A percentile compares a stretch with the other conserved stretches of the same genome.
Evolutionary conservation across 1,140 invertebrate species (phyloP).

Genomic region (Idris sp.): DNA sequence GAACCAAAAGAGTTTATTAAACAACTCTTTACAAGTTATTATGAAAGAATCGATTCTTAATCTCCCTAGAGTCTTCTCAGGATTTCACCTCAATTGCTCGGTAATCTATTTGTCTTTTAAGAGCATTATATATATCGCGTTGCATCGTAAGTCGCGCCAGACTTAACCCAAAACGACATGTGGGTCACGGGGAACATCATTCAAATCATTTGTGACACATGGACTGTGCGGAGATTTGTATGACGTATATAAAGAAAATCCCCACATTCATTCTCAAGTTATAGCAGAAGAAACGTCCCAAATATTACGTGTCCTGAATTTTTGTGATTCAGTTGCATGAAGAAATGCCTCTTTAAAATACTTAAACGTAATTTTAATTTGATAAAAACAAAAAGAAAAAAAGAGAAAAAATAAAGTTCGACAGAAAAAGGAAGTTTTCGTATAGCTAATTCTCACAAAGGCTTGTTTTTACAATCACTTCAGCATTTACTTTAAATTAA

Average conservation of each 20-base stretch:
- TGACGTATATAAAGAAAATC: slow-evolving; percentile 30
- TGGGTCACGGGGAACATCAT: slow-evolving; percentile 41
- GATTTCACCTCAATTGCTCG: slow-evolving; percentile 38
- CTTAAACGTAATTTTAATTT: too few species aligned
- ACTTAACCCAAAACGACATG: slow-evolving; percentile 29
- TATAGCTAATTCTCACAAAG: too few species aligned
- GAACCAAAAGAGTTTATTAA: neutral
- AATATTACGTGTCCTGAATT: slow-evolving; percentile 31
- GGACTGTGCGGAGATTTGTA: slow-evolving; percentile 31
- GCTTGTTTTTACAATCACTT: too few species aligned
- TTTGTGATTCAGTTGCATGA: slow-evolving; percentile 11
- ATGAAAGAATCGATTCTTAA: slow-evolving; percentile 18
- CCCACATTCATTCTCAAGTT: slow-evolving; percentile 23
- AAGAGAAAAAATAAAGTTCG: too few species aligned
- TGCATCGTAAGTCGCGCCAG: slow-evolving; percentile 25
- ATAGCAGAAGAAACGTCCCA: slow-evolving; percentile 9
- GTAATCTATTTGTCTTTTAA: slow-evolving; percentile 48
- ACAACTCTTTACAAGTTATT: slow-evolving; percentile 5
- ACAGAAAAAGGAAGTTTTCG: too few species aligned
- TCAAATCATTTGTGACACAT: slow-evolving; percentile 42
- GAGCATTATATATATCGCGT: slow-evolving; percentile 34
- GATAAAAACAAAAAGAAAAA: too few species aligned
- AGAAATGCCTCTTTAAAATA: too few species aligned
- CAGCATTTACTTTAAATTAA: too few species aligned
- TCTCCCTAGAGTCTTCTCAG: slow-evolving; percentile 17